These are phyloP conservation scores for Hydrocynus forskahlii DNA, from an alignment of 2,797 vertebrate genomes.

Conservation along the genomic window DNA sequence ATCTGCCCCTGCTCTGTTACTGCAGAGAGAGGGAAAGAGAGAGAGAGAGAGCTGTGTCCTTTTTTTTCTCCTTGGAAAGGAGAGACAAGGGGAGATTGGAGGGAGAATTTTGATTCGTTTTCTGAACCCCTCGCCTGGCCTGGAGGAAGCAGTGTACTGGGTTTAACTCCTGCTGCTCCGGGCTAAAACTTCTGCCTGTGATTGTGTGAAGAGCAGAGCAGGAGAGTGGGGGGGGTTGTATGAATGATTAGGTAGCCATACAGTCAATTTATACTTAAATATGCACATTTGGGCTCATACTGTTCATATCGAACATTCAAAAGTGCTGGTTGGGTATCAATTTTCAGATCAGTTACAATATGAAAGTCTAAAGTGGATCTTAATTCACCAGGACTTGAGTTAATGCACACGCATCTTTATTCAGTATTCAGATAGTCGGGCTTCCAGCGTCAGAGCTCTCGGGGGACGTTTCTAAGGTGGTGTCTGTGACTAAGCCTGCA, in stretches of 20 bases:
- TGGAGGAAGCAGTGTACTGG: not conserved
- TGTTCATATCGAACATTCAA: not conserved
- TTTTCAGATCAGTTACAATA: not conserved
- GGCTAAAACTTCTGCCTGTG: not conserved
- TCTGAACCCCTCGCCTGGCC: not conserved
- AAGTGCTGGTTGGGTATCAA: not conserved
- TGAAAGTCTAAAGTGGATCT: conserved; percentile 12
- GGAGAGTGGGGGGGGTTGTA: not conserved
- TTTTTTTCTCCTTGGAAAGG: conserved; percentile 12
- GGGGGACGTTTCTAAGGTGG: not conserved
- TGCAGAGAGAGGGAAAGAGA: conserved; percentile 21
- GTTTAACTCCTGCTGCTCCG: conserved; percentile 24
- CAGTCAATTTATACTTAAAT: too few species aligned
- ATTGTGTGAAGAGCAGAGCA: not conserved
- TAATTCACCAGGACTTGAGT: not conserved
- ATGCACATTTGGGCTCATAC: not conserved
- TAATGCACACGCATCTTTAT: not conserved
- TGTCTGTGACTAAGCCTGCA: not conserved
- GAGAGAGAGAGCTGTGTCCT: not conserved
- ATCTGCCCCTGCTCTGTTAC: not conserved
- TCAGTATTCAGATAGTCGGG: not conserved
- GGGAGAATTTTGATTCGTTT: conserved; percentile 4
- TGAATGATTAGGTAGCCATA: conserved; percentile 15
- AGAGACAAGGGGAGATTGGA: not conserved
- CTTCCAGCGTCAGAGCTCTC: not conserved